Percentiles rank a stretch among this genome's conserved stretches.
These are phyloP conservation scores for Adoxophyes honmai DNA, from an alignment of 1,140 invertebrate genomes.

Conservation along the genomic window DNA sequence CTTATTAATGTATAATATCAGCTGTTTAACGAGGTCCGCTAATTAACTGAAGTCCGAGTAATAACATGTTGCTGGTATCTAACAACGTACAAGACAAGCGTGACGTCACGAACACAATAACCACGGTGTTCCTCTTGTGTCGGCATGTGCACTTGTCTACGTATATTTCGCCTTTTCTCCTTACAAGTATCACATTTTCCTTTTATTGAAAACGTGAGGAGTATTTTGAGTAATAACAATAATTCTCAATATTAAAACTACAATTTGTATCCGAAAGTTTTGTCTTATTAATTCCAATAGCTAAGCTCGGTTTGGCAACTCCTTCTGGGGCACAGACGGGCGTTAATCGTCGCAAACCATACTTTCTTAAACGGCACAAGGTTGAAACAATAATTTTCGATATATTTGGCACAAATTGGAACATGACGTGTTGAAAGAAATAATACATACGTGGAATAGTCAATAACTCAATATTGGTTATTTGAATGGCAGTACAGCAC, in stretches of 20 bases:
- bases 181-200: constrained; percentile 4
- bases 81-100: too few species aligned
- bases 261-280: too few species aligned
- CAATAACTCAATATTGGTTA: too few species aligned
- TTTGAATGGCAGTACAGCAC: too few species aligned
- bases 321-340: background rate
- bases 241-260: too few species aligned
- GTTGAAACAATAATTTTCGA: constrained; percentile 1
- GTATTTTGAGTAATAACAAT: too few species aligned
- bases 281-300: background rate
- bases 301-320: background rate
- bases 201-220: constrained; percentile 3
- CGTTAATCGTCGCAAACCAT: constrained; percentile 8
- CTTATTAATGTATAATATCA: too few species aligned
- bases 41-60: too few species aligned
- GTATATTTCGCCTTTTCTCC: background rate
- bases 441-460: too few species aligned
- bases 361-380: background rate
- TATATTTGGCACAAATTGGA: background rate
- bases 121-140: background rate
- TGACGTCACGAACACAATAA: background rate
- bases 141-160: background rate
- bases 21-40: too few species aligned
- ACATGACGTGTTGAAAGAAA: background rate
- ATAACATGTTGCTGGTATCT: too few species aligned